phyloP scores from a whole-genome alignment of 2,113 vertebrate genomes.

The Typhlomys cinereus region DNA sequence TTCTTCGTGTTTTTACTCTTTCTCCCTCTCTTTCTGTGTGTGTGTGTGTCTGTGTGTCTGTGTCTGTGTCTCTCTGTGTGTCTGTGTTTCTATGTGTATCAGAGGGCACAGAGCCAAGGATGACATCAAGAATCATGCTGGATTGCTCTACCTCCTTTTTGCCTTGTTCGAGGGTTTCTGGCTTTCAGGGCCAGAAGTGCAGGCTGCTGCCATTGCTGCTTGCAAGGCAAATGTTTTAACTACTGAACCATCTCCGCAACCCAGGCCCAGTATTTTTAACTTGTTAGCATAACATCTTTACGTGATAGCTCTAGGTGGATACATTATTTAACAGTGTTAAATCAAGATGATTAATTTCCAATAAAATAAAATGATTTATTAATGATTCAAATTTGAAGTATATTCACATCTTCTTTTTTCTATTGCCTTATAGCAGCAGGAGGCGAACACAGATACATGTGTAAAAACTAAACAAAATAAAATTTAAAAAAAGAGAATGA shows the following conservation, averaged over 20 bases:
- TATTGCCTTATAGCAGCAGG: neutral
- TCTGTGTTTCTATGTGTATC: too few species aligned
- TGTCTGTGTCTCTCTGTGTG: too few species aligned
- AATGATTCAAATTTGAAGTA: conserved; percentile 46
- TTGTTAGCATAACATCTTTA: neutral
- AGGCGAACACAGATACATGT: neutral
- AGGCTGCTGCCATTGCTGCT: too few species aligned
- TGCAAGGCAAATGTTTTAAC: too few species aligned
- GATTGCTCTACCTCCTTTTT: too few species aligned
- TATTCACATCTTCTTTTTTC: neutral
- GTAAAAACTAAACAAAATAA: neutral
- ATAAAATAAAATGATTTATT: neutral
- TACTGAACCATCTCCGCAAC: too few species aligned
- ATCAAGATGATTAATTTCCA: conserved; percentile 24
- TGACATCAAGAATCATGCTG: too few species aligned
- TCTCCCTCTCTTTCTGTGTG: neutral
- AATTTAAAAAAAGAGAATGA: conserved; percentile 24
- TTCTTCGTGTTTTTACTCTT: neutral
- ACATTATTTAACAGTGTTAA: neutral
- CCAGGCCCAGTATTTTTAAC: conserved; percentile 13
- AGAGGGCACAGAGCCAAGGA: too few species aligned
- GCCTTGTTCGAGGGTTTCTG: too few species aligned
- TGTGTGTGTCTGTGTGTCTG: too few species aligned
- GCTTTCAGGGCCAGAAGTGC: too few species aligned
- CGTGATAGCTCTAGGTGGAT: neutral